Conservation (phyloP, 2,888 invertebrate genomes). For the Philonicus albiceps region DNA sequence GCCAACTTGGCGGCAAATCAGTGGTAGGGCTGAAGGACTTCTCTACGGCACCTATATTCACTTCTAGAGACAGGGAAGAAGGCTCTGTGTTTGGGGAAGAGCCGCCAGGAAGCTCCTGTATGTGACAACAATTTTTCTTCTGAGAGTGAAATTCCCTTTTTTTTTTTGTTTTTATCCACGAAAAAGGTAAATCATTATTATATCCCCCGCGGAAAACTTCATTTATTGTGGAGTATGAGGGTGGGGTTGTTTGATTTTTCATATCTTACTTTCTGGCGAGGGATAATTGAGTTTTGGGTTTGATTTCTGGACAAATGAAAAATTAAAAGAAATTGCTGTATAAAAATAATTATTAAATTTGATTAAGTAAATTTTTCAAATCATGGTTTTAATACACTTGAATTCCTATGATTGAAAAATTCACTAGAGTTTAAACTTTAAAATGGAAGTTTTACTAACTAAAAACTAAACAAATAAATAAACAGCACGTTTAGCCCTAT, state of each 20-base stretch:
- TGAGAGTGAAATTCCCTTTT: not conserved
- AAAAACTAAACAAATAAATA: too few relatives aligned
- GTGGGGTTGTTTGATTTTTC: not conserved
- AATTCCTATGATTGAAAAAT: too few relatives aligned
- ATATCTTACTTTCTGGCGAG: not conserved
- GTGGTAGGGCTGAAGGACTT: not conserved
- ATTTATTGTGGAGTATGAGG: not conserved
- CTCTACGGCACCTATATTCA: not conserved
- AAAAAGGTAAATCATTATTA: not conserved
- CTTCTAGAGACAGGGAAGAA: not conserved
- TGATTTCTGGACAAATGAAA: not conserved
- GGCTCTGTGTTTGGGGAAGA: not conserved
- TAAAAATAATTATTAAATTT: too few relatives aligned
- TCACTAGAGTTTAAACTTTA: too few relatives aligned
- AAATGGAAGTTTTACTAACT: too few relatives aligned
- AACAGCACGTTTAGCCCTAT: too few relatives aligned
- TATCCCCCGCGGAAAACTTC: not conserved
- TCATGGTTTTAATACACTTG: too few relatives aligned
- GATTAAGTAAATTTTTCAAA: too few relatives aligned
- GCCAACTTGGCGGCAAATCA: slow-evolving; percentile 11
- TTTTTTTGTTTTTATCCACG: not conserved
- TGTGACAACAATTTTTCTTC: not conserved
- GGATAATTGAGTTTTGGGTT: not conserved
- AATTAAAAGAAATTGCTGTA: not conserved
- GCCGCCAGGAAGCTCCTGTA: not conserved